Conservation (phyloP, 1,140 invertebrate genomes). For the Elymnias hypermnestra region DNA sequence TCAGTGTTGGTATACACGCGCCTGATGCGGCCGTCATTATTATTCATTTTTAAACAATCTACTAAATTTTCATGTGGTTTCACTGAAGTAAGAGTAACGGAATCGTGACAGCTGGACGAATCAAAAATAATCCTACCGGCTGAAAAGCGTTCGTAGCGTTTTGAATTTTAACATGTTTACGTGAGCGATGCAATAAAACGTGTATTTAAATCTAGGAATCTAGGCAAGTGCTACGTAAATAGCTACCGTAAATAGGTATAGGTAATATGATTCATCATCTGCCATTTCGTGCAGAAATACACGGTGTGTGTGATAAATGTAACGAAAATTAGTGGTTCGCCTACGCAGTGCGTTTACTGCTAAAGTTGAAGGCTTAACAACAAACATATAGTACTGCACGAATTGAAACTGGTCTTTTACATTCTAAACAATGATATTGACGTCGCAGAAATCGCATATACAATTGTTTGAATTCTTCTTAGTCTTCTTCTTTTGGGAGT, state of each 20-base stretch:
- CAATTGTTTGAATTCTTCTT: too few species aligned
- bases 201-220: constrained; percentile 14
- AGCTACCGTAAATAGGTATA: too few species aligned
- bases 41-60: not conserved
- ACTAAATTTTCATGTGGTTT: constrained; percentile 1
- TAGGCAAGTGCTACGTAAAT: constrained; percentile 21
- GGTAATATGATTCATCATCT: constrained; percentile 21
- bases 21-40: not conserved
- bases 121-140: constrained; percentile 6
- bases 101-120: constrained; percentile 12
- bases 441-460: too few species aligned
- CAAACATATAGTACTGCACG: not conserved
- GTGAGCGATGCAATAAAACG: constrained; percentile 20
- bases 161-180: constrained; percentile 16
- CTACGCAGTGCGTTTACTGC: constrained; percentile 36
- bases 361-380: constrained; percentile 37
- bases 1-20: too few species aligned
- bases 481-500: too few species aligned
- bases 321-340: constrained; percentile 41
- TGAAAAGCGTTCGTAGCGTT: constrained; percentile 1
- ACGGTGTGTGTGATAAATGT: constrained; percentile 34
- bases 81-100: not conserved
- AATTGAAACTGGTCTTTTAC: not conserved
- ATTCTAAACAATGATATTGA: too few species aligned
- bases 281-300: constrained; percentile 28